Evolutionary conservation across 1,140 invertebrate species (phyloP).

Genomic region (Semibalanus balanoides): DNA sequence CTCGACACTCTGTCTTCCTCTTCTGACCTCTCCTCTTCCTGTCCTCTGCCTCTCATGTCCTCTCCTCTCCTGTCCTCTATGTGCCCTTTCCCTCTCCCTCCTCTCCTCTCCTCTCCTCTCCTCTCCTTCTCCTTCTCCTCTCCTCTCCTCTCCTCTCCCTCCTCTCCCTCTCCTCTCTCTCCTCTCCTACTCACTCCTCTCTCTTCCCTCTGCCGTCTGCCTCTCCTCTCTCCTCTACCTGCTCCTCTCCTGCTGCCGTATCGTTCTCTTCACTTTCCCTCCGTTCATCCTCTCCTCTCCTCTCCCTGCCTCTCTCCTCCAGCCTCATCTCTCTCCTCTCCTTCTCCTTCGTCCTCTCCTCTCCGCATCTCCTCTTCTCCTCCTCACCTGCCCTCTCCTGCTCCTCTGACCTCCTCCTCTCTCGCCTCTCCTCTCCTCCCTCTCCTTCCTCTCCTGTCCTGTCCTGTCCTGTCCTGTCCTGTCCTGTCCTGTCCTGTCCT

Average conservation of each 20-base stretch:
- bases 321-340: not conserved
- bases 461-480: too few relatives aligned
- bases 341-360: not conserved
- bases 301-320: constrained; percentile 1
- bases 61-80: not conserved
- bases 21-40: too few relatives aligned
- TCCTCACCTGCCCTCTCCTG: not conserved
- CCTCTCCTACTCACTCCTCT: not conserved
- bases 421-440: too few relatives aligned
- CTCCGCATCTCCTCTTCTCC: not conserved
- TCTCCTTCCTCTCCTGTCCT: too few relatives aligned
- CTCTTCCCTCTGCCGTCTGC: not conserved
- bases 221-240: not conserved
- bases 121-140: not conserved
- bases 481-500: too few relatives aligned
- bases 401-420: too few relatives aligned
- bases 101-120: not conserved
- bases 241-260: not conserved
- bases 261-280: not conserved
- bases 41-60: not conserved
- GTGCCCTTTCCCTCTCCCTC: constrained; percentile 1
- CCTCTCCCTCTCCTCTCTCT: not conserved
- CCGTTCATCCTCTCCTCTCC: not conserved
- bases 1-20: too few relatives aligned
- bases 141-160: not conserved